A percentile compares a stretch with the other conserved stretches of the same genome.
Evolutionary conservation across 92 coral and sea anemone species (phyloP).

Genomic region (Porites evermanni): DNA sequence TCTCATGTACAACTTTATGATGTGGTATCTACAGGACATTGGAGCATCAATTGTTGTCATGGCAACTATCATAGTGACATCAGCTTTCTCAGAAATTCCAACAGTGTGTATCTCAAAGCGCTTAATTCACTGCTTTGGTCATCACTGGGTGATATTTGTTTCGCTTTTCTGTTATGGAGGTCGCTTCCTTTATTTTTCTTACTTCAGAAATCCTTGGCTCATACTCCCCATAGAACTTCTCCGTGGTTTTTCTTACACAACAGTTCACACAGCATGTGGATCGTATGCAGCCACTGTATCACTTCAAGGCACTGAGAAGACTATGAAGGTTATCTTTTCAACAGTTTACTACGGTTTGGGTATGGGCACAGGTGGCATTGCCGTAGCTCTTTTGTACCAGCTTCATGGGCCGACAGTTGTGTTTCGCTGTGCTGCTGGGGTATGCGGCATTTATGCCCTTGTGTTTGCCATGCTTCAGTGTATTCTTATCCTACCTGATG

Average conservation of each 20-base stretch:
- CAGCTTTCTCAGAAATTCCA: constrained; percentile 84
- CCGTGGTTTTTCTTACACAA: constrained; percentile 83
- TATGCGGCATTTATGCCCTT: constrained; percentile 86
- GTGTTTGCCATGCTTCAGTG: constrained; percentile 85
- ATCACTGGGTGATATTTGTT: constrained; percentile 80
- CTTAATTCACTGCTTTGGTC: constrained; percentile 78
- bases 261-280: constrained; percentile 82
- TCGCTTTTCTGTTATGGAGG: constrained; percentile 82
- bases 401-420: constrained; percentile 87
- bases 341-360: constrained; percentile 89
- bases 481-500: constrained; percentile 81
- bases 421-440: constrained; percentile 95
- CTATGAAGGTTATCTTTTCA: constrained; percentile 82
- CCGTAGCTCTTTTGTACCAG: constrained; percentile 80
- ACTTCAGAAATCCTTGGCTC: constrained; percentile 71
- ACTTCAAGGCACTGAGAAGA: constrained; percentile 89
- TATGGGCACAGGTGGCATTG: constrained; percentile 88
- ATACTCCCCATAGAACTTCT: constrained; percentile 87
- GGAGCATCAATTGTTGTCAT: constrained; percentile 79
- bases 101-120: constrained; percentile 75
- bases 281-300: constrained; percentile 83
- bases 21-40: constrained; percentile 97
- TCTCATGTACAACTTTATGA: constrained; percentile 82
- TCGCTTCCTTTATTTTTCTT: constrained; percentile 87
- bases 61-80: constrained; percentile 77